These are phyloP conservation scores for Zoanthus sociatus DNA, from an alignment of 92 coral and sea anemone genomes.

Conservation along the genomic window DNA sequence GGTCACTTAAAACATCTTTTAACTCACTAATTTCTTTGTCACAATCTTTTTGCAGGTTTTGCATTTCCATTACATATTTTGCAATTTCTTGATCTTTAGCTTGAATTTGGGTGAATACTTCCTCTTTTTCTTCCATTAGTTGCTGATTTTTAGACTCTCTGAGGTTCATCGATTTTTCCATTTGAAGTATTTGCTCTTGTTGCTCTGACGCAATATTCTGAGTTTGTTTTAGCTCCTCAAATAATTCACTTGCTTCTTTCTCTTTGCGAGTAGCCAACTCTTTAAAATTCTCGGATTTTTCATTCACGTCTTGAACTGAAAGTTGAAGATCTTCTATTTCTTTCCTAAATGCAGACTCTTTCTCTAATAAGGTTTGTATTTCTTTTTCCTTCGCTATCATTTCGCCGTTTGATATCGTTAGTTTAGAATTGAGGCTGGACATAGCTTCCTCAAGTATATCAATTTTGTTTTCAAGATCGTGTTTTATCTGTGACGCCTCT, in stretches of 20 bases:
- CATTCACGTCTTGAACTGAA: constrained; percentile 37
- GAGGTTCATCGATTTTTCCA: constrained; percentile 40
- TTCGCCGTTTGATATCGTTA: constrained; percentile 50
- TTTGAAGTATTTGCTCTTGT: constrained; percentile 40
- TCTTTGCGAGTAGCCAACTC: constrained; percentile 64
- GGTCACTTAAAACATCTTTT: constrained; percentile 34
- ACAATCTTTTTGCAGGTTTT: constrained; percentile 41
- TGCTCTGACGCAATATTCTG: constrained; percentile 41
- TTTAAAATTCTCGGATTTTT: constrained; percentile 53
- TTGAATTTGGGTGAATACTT: constrained; percentile 41
- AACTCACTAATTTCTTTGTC: constrained; percentile 64
- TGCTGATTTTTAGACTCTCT: constrained; percentile 48
- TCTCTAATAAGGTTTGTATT: constrained; percentile 47
- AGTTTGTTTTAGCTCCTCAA: constrained; percentile 50
- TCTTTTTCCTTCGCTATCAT: constrained; percentile 49
- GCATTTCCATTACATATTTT: constrained; percentile 46
- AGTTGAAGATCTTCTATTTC: constrained; percentile 47
- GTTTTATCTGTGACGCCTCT: constrained; percentile 37
- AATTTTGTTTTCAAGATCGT: constrained; percentile 48
- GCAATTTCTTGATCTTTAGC: constrained; percentile 65
- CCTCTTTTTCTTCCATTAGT: constrained; percentile 59
- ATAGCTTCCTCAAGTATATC: constrained; percentile 56
- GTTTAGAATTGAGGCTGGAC: constrained; percentile 39
- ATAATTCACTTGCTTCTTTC: constrained; percentile 51
- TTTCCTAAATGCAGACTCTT: constrained; percentile 35